Percentiles rank a stretch among this genome's conserved stretches.
Evolutionary conservation across 2,797 vertebrate genomes (phyloP).

Genomic region (Pteropus rufus): DNA sequence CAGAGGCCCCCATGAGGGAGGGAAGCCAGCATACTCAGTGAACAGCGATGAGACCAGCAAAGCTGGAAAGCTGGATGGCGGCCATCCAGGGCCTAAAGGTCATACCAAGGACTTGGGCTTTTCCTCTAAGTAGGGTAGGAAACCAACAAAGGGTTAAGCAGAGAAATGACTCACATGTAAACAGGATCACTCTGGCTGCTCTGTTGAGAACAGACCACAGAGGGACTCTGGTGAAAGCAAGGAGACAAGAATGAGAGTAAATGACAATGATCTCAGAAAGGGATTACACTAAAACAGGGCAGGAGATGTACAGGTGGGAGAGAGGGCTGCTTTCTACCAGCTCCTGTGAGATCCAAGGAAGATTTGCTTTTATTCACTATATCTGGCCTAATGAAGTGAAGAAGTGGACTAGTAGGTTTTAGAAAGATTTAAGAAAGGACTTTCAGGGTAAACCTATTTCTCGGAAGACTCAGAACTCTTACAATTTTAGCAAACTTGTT

Average conservation of each 20-base stretch:
- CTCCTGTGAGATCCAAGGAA: not conserved
- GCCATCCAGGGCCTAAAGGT: not conserved
- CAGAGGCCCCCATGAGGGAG: not conserved
- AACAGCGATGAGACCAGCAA: rapidly evolving
- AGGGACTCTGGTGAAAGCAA: not conserved
- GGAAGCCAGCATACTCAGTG: not conserved
- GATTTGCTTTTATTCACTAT: not conserved
- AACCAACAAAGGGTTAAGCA: not conserved
- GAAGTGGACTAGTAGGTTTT: not conserved
- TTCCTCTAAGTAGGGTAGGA: not conserved
- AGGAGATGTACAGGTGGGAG: not conserved
- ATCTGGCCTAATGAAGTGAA: not conserved
- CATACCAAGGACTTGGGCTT: not conserved
- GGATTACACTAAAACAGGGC: no score
- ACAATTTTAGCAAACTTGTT: not conserved
- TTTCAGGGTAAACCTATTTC: not conserved
- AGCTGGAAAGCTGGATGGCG: not conserved
- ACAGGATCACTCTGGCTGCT: not conserved
- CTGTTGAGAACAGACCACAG: not conserved
- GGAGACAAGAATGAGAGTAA: not conserved
- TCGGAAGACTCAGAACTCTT: not conserved
- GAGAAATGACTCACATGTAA: not conserved
- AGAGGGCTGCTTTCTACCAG: not conserved
- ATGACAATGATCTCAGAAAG: not conserved
- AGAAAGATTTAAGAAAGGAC: not conserved